These are phyloP conservation scores for Heliconius ethilla DNA, from an alignment of 2,888 invertebrate species.

Conservation along the genomic window DNA sequence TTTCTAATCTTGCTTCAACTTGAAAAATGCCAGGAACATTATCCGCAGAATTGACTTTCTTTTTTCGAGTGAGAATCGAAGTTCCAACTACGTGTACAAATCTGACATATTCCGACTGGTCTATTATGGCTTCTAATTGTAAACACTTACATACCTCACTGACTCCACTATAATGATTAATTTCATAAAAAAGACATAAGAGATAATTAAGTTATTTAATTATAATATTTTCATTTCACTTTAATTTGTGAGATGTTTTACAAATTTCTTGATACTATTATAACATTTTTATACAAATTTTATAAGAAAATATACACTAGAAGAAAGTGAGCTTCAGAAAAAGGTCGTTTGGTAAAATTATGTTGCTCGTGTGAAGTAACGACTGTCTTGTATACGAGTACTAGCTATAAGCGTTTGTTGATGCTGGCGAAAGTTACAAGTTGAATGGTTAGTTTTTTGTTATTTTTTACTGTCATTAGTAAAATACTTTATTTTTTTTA, in stretches of 20 bases:
- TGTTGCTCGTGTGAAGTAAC: constrained; percentile 28
- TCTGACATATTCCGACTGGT: no score
- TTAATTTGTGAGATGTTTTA: neutral
- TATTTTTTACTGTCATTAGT: constrained; percentile 7
- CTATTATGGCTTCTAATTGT: no score
- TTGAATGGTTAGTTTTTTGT: neutral
- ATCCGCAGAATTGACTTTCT: no score
- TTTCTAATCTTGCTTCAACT: no score
- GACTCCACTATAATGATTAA: no score
- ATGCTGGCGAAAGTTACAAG: constrained; percentile 5
- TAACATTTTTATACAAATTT: neutral
- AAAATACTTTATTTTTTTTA: neutral
- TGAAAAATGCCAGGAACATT: no score
- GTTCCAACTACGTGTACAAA: no score
- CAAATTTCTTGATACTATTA: neutral
- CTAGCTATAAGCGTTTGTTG: constrained; percentile 9
- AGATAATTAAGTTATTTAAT: no score
- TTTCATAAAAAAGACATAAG: no score
- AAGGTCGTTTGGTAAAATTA: constrained; percentile 23
- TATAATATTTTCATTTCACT: no score
- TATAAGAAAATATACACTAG: constrained; percentile 7
- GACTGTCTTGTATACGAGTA: neutral
- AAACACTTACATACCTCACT: no score
- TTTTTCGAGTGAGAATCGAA: no score
- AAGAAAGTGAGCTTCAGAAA: constrained; percentile 18